A percentile compares a stretch with the other conserved stretches of the same genome.
These are phyloP conservation scores for Oenanthe melanoleuca DNA, from an alignment of 2,113 vertebrate genomes.

Conservation along the genomic window DNA sequence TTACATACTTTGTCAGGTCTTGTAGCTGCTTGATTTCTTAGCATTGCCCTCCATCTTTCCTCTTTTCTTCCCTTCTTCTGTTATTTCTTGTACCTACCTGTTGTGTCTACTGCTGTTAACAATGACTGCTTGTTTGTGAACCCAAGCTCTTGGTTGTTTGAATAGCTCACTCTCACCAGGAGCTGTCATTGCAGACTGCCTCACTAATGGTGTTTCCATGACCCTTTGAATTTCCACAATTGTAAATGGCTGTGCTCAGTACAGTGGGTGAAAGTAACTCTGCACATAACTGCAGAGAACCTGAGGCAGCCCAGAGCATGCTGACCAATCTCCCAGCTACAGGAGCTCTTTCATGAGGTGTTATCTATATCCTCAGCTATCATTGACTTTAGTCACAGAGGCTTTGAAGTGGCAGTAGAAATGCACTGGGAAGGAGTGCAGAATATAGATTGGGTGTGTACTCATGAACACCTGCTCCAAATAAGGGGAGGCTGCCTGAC, in stretches of 20 bases:
- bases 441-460: not conserved
- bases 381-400: not conserved
- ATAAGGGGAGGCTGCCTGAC: not conserved
- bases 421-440: not conserved
- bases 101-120: not conserved
- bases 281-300: not conserved
- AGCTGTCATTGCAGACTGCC: not conserved
- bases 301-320: not conserved
- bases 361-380: not conserved
- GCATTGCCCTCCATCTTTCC: not conserved
- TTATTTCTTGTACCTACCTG: not conserved
- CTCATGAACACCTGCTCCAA: not conserved
- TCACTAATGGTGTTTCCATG: not conserved
- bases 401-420: not conserved
- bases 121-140: not conserved
- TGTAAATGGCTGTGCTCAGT: not conserved
- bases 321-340: not conserved
- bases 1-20: not conserved
- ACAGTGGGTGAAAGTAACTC: not conserved
- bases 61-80: not conserved
- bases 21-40: not conserved
- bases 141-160: no score
- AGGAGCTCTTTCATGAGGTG: not conserved
- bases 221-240: not conserved
- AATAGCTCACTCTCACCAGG: fast-evolving